These are phyloP conservation scores for Ganaspis brasiliensis DNA, from an alignment of 2,888 invertebrate genomes.

Conservation along the genomic window DNA sequence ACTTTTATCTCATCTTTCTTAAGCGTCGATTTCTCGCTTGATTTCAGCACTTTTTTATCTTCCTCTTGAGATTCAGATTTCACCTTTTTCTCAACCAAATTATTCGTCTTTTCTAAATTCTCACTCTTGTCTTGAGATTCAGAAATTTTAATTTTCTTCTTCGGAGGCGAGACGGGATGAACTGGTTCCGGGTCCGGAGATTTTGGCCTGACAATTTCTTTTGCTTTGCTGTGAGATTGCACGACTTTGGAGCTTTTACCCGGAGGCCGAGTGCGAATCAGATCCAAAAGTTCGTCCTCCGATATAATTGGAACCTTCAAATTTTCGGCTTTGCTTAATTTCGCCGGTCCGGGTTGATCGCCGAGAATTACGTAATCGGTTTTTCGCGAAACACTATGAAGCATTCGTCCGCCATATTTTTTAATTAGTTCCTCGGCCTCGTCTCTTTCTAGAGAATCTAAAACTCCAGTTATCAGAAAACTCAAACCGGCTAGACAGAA, in stretches of 20 bases:
- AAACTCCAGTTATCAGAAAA: conserved; percentile 91
- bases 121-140: conserved; percentile 32
- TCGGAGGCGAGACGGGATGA: conserved; percentile 20
- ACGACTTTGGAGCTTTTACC: conserved; percentile 71
- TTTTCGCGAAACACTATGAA: conserved; percentile 88
- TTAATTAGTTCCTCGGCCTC: conserved; percentile 88
- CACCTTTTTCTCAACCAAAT: neutral
- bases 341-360: conserved; percentile 92
- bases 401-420: conserved; percentile 90
- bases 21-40: neutral
- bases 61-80: conserved; percentile 22
- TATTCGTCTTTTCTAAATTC: conserved; percentile 35
- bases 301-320: conserved; percentile 87
- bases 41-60: conserved; percentile 39
- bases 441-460: conserved; percentile 93
- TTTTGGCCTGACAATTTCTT: conserved; percentile 1
- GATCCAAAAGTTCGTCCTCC: conserved; percentile 91
- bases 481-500: conserved; percentile 87
- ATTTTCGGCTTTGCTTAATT: conserved; percentile 88
- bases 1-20: neutral
- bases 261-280: conserved; percentile 85
- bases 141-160: conserved; percentile 39
- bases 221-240: conserved; percentile 53
- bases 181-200: conserved; percentile 14
- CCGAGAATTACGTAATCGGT: conserved; percentile 92